Conservation (phyloP, 2,113 vertebrate genomes). For the Melanotaenia duboulayi region DNA sequence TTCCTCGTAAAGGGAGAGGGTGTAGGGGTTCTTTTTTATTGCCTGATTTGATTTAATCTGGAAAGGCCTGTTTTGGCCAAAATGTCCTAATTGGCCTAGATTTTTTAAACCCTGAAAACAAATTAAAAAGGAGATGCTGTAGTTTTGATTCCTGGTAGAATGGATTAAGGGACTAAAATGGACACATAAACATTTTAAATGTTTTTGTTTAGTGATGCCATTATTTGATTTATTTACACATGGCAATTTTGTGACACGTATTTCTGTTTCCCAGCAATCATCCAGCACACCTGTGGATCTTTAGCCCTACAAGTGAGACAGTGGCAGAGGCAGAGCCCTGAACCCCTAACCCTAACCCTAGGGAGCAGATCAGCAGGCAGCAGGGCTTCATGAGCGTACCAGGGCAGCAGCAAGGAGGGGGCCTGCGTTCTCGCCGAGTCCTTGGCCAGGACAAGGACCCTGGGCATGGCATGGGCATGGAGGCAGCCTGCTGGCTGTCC, state of each 20-base stretch:
- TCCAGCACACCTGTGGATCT: conserved; percentile 55
- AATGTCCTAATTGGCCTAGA: neutral
- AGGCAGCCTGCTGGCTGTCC: conserved; percentile 77
- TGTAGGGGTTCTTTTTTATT: neutral
- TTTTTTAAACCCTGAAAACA: neutral
- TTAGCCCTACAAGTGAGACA: conserved; percentile 53
- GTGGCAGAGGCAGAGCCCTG: conserved; percentile 64
- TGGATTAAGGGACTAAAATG: neutral
- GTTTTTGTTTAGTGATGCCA: neutral
- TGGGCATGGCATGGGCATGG: conserved; percentile 70
- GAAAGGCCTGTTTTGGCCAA: neutral
- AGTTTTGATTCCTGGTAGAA: neutral
- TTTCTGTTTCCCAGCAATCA: conserved; percentile 2
- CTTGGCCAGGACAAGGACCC: conserved; percentile 68
- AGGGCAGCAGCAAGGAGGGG: conserved; percentile 71
- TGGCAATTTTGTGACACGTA: neutral
- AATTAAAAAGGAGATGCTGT: neutral
- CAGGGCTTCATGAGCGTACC: conserved; percentile 70
- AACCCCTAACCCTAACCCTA: too few species aligned
- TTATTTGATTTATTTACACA: neutral
- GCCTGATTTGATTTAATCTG: neutral
- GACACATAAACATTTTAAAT: neutral
- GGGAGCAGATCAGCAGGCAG: conserved; percentile 66
- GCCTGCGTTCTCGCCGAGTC: conserved; percentile 69
- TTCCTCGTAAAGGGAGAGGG: neutral